Percentiles rank a stretch among this genome's conserved stretches.
Conservation (phyloP, 2,113 vertebrate genomes). For the Lates calcarifer region DNA sequence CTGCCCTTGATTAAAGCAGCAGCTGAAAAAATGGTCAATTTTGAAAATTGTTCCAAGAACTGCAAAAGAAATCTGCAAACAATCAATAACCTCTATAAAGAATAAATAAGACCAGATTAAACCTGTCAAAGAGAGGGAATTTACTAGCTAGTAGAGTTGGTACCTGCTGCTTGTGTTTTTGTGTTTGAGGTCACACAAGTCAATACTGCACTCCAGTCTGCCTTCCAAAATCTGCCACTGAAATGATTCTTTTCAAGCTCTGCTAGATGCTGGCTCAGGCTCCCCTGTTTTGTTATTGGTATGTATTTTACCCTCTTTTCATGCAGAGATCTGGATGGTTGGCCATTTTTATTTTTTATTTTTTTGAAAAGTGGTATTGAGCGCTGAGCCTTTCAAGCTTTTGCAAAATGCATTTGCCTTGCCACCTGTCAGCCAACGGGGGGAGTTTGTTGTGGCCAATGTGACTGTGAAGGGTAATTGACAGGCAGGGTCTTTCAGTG, state of each 20-base stretch:
- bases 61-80: not conserved
- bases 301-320: constrained; percentile 47
- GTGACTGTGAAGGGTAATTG: constrained; percentile 76
- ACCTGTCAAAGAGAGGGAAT: constrained; percentile 12
- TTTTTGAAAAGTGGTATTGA: constrained; percentile 49
- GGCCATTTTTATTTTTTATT: constrained; percentile 57
- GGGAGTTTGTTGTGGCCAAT: constrained; percentile 47
- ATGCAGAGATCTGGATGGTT: constrained; percentile 57
- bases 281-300: constrained; percentile 30
- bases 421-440: constrained; percentile 58
- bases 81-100: constrained; percentile 5
- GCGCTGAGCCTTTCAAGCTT: constrained; percentile 53
- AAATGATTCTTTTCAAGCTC: constrained; percentile 49
- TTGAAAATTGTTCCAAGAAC: constrained; percentile 19
- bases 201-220: constrained; percentile 14
- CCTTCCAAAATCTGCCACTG: constrained; percentile 36
- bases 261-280: constrained; percentile 3
- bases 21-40: not conserved
- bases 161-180: constrained; percentile 51
- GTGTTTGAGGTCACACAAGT: constrained; percentile 43
- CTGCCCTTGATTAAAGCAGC: constrained; percentile 1
- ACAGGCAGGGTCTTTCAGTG: constrained; percentile 56
- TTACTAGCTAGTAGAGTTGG: not conserved
- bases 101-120: constrained; percentile 30
- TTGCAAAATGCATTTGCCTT: constrained; percentile 61